phyloP scores from a whole-genome alignment of 2,888 invertebrate species.

The Phortica magna region DNA sequence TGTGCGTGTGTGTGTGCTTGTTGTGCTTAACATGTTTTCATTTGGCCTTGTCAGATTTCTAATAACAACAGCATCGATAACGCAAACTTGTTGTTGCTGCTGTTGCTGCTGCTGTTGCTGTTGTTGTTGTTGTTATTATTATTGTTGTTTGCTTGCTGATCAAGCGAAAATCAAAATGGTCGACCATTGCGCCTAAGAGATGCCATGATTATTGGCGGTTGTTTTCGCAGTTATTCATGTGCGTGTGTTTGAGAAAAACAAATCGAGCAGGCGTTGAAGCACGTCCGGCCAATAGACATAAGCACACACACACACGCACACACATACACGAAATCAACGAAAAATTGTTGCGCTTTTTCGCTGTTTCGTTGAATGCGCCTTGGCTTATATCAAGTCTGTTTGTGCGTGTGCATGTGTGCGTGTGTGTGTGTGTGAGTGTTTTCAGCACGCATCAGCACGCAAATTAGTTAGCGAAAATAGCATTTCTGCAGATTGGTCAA shows the following conservation, averaged over 20 bases:
- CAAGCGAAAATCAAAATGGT: constrained; percentile 36
- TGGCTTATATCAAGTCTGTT: neutral
- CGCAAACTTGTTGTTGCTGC: constrained; percentile 34
- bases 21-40: constrained; percentile 4
- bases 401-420: neutral
- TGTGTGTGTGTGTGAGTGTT: constrained; percentile 25
- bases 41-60: constrained; percentile 54
- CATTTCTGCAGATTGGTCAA: no score
- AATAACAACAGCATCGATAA: constrained; percentile 45
- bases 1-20: neutral
- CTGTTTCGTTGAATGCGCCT: neutral
- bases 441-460: neutral
- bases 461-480: no score
- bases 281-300: constrained; percentile 3
- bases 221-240: neutral
- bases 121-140: no score
- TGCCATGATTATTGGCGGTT: neutral
- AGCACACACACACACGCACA: constrained; percentile 18
- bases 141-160: constrained; percentile 1
- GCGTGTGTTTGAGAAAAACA: neutral
- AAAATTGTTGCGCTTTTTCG: neutral
- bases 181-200: constrained; percentile 4
- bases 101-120: constrained; percentile 30
- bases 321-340: constrained; percentile 21
- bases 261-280: neutral